phyloP scores from a whole-genome alignment of 2,113 vertebrate species.

The Pungitius pungitius region DNA sequence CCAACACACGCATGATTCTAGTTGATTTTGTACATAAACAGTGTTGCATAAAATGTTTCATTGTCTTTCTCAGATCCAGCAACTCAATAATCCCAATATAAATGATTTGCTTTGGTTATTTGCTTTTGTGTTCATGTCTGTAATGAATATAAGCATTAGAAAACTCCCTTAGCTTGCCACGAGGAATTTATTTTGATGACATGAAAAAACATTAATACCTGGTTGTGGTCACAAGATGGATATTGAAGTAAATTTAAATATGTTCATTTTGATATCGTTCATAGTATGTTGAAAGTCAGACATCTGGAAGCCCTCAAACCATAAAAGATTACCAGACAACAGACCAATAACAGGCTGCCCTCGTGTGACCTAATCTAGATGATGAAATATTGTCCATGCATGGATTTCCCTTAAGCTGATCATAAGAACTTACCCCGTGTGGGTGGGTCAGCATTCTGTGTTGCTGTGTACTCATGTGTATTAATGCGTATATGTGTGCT shows the following conservation, averaged over 20 bases:
- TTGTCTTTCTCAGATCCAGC: background rate
- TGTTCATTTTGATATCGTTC: background rate
- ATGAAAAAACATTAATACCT: background rate
- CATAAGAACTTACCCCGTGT: slow-evolving; percentile 49
- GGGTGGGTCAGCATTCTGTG: slow-evolving; percentile 39
- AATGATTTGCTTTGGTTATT: background rate
- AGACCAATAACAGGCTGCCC: slow-evolving; percentile 4
- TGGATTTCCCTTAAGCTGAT: slow-evolving; percentile 71
- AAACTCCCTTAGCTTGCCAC: slow-evolving; percentile 14
- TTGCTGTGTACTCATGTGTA: slow-evolving; percentile 9
- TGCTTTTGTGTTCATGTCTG: background rate
- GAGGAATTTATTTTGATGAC: background rate
- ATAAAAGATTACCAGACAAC: slow-evolving; percentile 35
- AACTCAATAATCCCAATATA: slow-evolving; percentile 14
- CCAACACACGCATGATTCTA: background rate
- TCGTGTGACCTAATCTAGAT: slow-evolving; percentile 67
- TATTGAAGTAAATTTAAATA: background rate
- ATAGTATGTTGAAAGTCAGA: background rate
- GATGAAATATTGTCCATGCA: slow-evolving; percentile 67
- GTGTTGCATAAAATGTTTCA: background rate
- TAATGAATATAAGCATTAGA: slow-evolving; percentile 30
- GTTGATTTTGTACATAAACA: background rate
- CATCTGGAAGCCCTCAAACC: slow-evolving; percentile 18
- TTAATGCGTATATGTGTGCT: slow-evolving; percentile 15
- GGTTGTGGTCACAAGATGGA: background rate